phyloP scores from a whole-genome alignment of 2,797 vertebrate genomes.

The Pseudochirops cupreus region DNA sequence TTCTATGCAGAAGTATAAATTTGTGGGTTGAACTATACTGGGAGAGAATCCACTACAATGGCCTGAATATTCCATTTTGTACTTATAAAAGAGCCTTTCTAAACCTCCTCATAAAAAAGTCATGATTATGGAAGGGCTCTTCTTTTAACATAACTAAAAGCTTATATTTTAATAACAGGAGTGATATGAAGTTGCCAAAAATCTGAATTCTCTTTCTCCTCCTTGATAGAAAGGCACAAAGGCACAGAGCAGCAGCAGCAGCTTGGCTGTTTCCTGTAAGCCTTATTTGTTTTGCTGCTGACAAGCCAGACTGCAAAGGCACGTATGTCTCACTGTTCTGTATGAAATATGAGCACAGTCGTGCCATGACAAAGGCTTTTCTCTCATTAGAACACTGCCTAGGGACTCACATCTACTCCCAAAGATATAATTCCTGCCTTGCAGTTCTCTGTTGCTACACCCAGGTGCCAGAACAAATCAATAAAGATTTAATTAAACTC shows the following conservation, averaged over 20 bases:
- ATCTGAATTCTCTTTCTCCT: neutral
- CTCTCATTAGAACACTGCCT: conserved; percentile 24
- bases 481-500: conserved; percentile 58
- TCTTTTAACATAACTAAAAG: neutral
- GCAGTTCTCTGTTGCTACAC: neutral
- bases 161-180: neutral
- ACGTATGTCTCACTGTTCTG: neutral
- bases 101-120: neutral
- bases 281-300: neutral
- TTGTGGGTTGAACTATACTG: neutral
- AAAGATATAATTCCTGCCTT: neutral
- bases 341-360: neutral
- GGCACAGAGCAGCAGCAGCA: neutral
- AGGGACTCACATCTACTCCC: conserved; percentile 19
- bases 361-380: neutral
- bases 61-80: neutral
- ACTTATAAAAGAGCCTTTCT: neutral
- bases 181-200: neutral
- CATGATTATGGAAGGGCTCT: neutral
- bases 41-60: neutral
- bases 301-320: neutral
- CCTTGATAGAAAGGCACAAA: neutral
- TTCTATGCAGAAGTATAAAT: neutral
- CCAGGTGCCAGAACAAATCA: conserved; percentile 51
- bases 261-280: neutral